Evolutionary conservation across 2,888 invertebrate genomes (phyloP), one percentile per base, ranked within the genome.

Genomic region (Mythimna impura): DNA sequence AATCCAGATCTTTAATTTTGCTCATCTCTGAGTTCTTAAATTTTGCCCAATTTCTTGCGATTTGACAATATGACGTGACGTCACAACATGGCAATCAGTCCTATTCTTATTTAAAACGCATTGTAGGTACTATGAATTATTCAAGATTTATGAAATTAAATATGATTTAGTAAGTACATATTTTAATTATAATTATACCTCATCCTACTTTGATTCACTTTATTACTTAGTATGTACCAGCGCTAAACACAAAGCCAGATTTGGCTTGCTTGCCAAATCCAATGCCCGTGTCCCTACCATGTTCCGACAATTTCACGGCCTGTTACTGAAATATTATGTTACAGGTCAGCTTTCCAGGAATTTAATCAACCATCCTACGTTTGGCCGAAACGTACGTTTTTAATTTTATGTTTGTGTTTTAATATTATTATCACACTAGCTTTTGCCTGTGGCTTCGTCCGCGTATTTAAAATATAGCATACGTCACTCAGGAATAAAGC

Each of bases 291-390:
- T 64, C 50, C 34, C 61, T 30, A 22, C 17, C n/a, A 65, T 63
- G 71, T 81, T 74, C 66, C 73, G 61, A 22, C 58, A 76, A 80
- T 83, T 83, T 80, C 62, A 68, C 67, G 72, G 73, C 20, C n/a
- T 43, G 40, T 68, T 79, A 71, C 72, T 80, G 57, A 83, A 67
- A 69, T 76, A 83, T 82, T 54, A 55, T 40, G 30, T 80, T 73
- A 66, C 76, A 66, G 20, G 66, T 20, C 63, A 50, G 34, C 25
- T 68, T 73, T 83, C 75, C 62, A 43, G 62, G 75, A 79, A 78
- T 60, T 71, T 50, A 54, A 36, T 55, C 20, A 57, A 22, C 30
- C 36, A 65, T 57, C 30, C 8, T 61, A 65, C 34, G 40, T 50
- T n/a, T n/a, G 36, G 22, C n/a, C 34, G 4, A 34, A 54, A 54